Evolutionary conservation across 1,140 invertebrate species (phyloP).

Genomic region (Aphelinus certus): DNA sequence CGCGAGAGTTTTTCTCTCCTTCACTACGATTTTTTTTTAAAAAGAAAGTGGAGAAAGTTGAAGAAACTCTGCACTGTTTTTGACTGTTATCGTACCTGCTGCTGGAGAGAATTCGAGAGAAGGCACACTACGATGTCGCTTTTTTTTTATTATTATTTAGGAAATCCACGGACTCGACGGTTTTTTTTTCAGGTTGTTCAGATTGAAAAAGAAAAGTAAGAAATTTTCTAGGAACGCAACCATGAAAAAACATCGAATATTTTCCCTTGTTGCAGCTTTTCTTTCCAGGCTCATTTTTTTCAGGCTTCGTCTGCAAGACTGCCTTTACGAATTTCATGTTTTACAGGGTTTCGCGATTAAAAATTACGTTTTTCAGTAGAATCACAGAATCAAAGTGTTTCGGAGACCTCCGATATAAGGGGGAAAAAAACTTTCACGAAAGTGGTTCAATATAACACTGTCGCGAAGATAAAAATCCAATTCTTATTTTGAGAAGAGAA

Average conservation of each 20-base stretch:
- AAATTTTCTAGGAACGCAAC: slow-evolving; percentile 34
- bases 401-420: slow-evolving; percentile 26
- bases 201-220: slow-evolving; percentile 14
- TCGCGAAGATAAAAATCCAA: slow-evolving; percentile 33
- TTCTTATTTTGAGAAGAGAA: slow-evolving; percentile 39
- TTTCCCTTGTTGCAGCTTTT: slow-evolving; percentile 63
- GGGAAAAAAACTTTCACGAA: slow-evolving; percentile 40
- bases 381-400: slow-evolving; percentile 41
- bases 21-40: slow-evolving; percentile 48
- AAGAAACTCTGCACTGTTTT: slow-evolving; percentile 25
- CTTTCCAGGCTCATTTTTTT: slow-evolving; percentile 60
- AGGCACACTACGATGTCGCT: slow-evolving; percentile 8
- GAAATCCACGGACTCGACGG: slow-evolving; percentile 27
- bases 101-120: slow-evolving; percentile 31
- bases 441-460: slow-evolving; percentile 5
- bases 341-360: slow-evolving; percentile 58
- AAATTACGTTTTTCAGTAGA: slow-evolving; percentile 45
- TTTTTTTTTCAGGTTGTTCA: slow-evolving; percentile 34
- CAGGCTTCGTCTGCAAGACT: slow-evolving; percentile 38
- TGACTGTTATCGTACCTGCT: slow-evolving; percentile 32
- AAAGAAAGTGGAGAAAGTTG: slow-evolving; percentile 4
- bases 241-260: slow-evolving; percentile 46
- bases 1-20: slow-evolving; percentile 25
- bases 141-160: slow-evolving; percentile 38
- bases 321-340: slow-evolving; percentile 50